A percentile compares a stretch with the other conserved stretches of the same genome.
phyloP scores from a whole-genome alignment of 2,113 vertebrate genomes.

The Eidolon helvum region DNA sequence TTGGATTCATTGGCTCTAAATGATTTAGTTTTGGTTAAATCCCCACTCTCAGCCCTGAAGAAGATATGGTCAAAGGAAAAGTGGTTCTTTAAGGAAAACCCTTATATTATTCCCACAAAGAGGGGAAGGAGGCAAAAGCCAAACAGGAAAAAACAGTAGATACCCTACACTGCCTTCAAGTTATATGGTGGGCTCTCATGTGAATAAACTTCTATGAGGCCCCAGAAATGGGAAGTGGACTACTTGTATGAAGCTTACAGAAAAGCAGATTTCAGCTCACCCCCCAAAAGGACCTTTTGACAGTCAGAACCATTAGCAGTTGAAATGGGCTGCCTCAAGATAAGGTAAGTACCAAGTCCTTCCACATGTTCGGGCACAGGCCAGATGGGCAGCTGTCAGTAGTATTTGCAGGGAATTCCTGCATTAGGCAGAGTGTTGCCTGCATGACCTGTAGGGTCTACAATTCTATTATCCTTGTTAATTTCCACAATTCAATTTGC shows the following conservation, averaged over 20 bases:
- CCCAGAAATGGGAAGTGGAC: neutral
- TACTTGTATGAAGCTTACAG: neutral
- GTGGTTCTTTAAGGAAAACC: neutral
- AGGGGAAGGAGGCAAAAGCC: neutral
- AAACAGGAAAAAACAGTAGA: neutral
- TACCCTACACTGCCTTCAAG: neutral
- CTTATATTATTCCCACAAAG: neutral
- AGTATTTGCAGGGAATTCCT: neutral
- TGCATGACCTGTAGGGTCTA: slow-evolving; percentile 55
- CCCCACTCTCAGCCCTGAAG: neutral
- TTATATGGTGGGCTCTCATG: neutral
- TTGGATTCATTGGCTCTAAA: neutral
- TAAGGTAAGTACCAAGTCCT: neutral
- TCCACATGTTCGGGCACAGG: neutral
- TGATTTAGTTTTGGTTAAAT: neutral
- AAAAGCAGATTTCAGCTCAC: neutral
- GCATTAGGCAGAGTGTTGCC: slow-evolving; percentile 11
- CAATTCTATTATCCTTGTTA: slow-evolving; percentile 75
- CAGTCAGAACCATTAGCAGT: neutral
- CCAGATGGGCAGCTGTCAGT: neutral
- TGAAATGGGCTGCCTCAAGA: neutral
- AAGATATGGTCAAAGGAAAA: neutral
- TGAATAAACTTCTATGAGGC: neutral
- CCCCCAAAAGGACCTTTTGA: neutral
- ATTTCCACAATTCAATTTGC: slow-evolving; percentile 76